Evolutionary conservation across 2,113 vertebrate genomes (phyloP).

Genomic region (Vidua macroura): DNA sequence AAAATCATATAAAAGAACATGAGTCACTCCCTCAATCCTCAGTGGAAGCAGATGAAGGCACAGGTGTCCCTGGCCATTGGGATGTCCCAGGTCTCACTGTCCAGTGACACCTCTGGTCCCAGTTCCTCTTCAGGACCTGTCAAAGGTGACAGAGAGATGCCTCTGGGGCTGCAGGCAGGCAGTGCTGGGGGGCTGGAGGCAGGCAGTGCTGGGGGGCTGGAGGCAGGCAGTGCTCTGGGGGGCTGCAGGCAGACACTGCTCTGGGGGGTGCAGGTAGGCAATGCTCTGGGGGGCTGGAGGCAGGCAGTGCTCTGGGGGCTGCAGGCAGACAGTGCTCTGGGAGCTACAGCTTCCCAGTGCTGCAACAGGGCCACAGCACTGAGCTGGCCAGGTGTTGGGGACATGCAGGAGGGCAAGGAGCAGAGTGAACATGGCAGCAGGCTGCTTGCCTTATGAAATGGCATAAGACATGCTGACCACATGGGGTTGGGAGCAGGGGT

Average conservation of each 20-base stretch:
- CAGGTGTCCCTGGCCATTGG: not conserved
- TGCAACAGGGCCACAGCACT: fast-evolving
- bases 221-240: not conserved
- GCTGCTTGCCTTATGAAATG: not conserved
- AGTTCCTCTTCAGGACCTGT: fast-evolving
- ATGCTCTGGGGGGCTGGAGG: no score
- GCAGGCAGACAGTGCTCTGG: no score
- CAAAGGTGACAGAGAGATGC: no score
- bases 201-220: not conserved
- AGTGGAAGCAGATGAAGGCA: not conserved
- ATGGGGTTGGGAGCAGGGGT: fast-evolving
- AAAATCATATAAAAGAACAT: not conserved
- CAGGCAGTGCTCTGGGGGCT: not conserved
- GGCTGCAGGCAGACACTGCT: not conserved
- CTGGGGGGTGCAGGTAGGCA: not conserved
- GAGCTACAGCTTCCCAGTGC: not conserved
- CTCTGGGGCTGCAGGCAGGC: not conserved
- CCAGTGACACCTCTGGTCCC: not conserved
- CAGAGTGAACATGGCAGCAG: fast-evolving
- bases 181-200: not conserved
- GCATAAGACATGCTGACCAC: fast-evolving
- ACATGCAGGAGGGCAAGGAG: fast-evolving
- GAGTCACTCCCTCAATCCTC: fast-evolving
- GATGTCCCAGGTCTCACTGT: not conserved
- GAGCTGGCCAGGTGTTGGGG: fast-evolving